phyloP scores from a whole-genome alignment of 1,140 invertebrate genomes.

The Drosophila repletoides region DNA sequence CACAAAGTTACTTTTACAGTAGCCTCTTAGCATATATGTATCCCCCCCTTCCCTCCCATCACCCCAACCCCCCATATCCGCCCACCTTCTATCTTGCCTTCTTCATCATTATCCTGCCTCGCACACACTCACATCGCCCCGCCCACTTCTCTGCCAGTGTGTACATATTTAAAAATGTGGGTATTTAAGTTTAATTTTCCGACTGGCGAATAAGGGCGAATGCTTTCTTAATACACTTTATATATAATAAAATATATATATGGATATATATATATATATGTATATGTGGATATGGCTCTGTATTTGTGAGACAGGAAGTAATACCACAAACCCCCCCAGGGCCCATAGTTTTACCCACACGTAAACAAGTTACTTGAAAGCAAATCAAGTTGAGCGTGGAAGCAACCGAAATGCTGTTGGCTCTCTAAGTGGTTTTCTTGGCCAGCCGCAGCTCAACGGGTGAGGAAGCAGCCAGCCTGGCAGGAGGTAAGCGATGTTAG shows the following conservation, averaged over 20 bases:
- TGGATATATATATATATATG: neutral
- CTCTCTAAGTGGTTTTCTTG: constrained; percentile 28
- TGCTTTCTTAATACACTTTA: constrained; percentile 62
- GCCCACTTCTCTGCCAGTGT: constrained; percentile 1
- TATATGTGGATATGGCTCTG: constrained; percentile 1
- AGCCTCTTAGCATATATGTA: constrained; percentile 13
- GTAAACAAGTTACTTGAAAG: constrained; percentile 17
- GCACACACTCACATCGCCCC: neutral
- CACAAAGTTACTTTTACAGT: too few relatives aligned
- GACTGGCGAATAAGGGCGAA: constrained; percentile 65
- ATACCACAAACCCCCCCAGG: constrained; percentile 13
- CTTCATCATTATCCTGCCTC: too few relatives aligned
- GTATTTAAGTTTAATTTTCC: constrained; percentile 76
- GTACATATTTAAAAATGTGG: constrained; percentile 51
- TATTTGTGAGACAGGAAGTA: constrained; percentile 52
- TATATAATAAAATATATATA: too few relatives aligned
- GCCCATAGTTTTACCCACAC: neutral
- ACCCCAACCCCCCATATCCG: neutral
- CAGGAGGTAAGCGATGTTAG: neutral
- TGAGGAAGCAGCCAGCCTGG: too few relatives aligned
- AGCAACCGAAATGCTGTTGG: constrained; percentile 23
- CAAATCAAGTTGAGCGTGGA: constrained; percentile 28
- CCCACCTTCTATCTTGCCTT: too few relatives aligned
- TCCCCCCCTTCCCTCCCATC: neutral
- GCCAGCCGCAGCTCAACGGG: constrained; percentile 4